phyloP scores from a whole-genome alignment of 2,113 vertebrate species.

The Cricetomys ansorgei region DNA sequence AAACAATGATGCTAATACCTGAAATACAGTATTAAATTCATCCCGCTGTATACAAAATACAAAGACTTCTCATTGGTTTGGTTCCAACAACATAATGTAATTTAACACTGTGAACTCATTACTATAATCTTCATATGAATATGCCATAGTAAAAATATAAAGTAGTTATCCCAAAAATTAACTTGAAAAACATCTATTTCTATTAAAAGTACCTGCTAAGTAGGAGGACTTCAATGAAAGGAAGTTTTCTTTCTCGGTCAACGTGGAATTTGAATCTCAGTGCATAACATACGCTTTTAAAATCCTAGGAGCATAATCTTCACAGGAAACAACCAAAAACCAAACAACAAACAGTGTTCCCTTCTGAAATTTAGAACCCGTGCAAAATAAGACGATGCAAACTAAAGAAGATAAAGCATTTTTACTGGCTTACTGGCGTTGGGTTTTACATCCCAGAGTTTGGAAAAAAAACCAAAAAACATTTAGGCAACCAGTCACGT shows the following conservation, averaged over 20 bases:
- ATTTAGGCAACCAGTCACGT: background rate
- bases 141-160: slow-evolving; percentile 46
- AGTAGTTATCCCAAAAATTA: slow-evolving; percentile 33
- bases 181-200: slow-evolving; percentile 29
- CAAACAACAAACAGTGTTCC: background rate
- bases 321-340: background rate
- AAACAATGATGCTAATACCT: slow-evolving; percentile 25
- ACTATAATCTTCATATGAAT: slow-evolving; percentile 47
- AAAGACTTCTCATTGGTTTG: background rate
- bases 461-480: slow-evolving; percentile 5
- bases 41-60: background rate
- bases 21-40: slow-evolving; percentile 15
- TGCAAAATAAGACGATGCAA: background rate
- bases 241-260: slow-evolving; percentile 12
- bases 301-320: slow-evolving; percentile 12
- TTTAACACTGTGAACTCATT: slow-evolving; percentile 56
- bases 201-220: slow-evolving; percentile 26
- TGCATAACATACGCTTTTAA: background rate
- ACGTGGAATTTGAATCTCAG: background rate
- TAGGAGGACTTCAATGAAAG: background rate
- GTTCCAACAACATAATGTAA: slow-evolving; percentile 42
- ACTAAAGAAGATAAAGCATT: slow-evolving; percentile 31
- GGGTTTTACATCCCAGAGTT: background rate
- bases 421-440: background rate
- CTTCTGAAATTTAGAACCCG: slow-evolving; percentile 9